Base-by-base conservation (phyloP, 1,140 invertebrate species). In the Leguminivora glycinivorella region DNA sequence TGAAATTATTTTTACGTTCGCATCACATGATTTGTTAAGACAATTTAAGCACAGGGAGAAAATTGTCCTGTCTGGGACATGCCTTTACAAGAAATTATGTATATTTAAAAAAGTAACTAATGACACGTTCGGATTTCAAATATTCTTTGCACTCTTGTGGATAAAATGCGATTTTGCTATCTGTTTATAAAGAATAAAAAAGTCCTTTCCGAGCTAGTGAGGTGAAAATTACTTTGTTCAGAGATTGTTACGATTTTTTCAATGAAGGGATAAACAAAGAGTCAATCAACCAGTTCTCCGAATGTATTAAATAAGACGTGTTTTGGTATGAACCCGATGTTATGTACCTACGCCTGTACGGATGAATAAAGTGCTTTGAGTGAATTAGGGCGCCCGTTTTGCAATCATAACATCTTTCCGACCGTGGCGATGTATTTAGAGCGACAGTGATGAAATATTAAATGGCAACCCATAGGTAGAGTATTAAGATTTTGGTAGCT, bases 351-450 rank as follows among this genome's bases (percentile, higher is more conserved):
- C n/a, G n/a, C n/a, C n/a, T n/a, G n/a, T n/a, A n/a, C n/a, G n/a
- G 19, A 31, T 47, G n/a, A 68, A 68, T 17, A 14, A 34, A 31
- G 14, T 40, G 58, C 10, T 67, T 12, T 38, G 24, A 56, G 47
- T 58, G 26, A 52, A 22, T 52, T 52, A 52, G 47, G 47, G 19
- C 47, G 47, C 19, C 47, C 19, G 47, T 52, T 52, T 52, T 9
- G 47, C 47, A 52, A 52, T 52, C 47, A 52, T 52, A 52, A 52
- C 47, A 52, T 52, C 19, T 22, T 52, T 2, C 47, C 47, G 47
- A 52, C 17, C 47, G 47, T 52, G 22, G 47, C 19, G 17, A n/a
- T 52, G 22, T 52, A 52, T 52, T 52, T 52, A 52, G 47, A 52
- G 19, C 47, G 47, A 52, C 47, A 22, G 47, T 22, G 47, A 22